These are phyloP conservation scores for Podarcis raffonei DNA, from an alignment of 2,113 vertebrate genomes.

Conservation along the genomic window DNA sequence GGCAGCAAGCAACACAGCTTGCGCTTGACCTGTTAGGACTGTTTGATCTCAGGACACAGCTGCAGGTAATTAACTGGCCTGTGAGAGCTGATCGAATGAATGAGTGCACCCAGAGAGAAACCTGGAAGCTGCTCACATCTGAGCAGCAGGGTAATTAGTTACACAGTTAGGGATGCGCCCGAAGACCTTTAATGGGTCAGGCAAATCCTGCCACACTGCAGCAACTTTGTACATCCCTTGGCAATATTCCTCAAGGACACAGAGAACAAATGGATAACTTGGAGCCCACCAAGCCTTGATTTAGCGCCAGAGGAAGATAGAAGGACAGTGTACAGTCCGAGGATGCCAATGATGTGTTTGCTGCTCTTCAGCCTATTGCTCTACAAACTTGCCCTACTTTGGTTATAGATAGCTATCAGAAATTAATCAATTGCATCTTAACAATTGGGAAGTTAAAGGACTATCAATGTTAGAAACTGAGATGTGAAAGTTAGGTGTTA, in stretches of 20 bases:
- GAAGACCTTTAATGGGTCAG: slow-evolving; percentile 20
- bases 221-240: slow-evolving; percentile 10
- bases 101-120: not conserved
- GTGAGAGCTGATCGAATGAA: slow-evolving; percentile 7
- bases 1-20: not conserved
- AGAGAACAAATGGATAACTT: not conserved
- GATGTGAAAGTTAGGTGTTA: no score
- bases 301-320: not conserved
- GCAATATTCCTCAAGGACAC: slow-evolving; percentile 18
- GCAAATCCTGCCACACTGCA: slow-evolving; percentile 4
- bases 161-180: slow-evolving; percentile 22
- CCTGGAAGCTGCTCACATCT: not conserved
- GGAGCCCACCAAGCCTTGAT: not conserved
- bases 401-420: not conserved
- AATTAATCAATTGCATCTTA: not conserved
- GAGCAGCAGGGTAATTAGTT: slow-evolving; percentile 35
- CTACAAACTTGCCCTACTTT: not conserved
- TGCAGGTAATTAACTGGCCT: slow-evolving; percentile 30
- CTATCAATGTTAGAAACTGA: no score
- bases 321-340: not conserved
- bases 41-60: slow-evolving; percentile 18
- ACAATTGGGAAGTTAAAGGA: not conserved
- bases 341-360: not conserved
- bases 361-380: not conserved
- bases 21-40: not conserved